These are phyloP conservation scores for Semnornis frantzii DNA, from an alignment of 2,113 vertebrate genomes.

Conservation along the genomic window DNA sequence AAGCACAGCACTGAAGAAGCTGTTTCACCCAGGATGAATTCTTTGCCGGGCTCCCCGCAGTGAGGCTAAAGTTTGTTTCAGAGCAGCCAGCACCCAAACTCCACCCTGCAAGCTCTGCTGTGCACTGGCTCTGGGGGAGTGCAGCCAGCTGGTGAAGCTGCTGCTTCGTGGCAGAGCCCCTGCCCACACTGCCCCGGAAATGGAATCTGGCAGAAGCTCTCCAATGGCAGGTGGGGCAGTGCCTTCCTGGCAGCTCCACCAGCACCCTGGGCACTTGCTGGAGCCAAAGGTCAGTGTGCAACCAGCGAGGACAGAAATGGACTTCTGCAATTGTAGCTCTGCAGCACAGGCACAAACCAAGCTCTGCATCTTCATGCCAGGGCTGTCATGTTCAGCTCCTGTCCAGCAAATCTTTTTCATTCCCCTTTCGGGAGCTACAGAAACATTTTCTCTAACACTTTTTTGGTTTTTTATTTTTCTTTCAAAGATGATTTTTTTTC, in stretches of 20 bases:
- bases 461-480: not conserved
- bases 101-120: rapidly evolving
- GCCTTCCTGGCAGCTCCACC: not conserved
- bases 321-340: not conserved
- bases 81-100: not conserved
- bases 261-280: not conserved
- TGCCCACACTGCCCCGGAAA: not conserved
- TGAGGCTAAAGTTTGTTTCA: not conserved
- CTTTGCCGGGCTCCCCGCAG: not conserved
- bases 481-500: not conserved
- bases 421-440: not conserved
- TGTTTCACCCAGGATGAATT: not conserved
- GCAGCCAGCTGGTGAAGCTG: not conserved
- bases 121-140: not conserved
- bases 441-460: not conserved
- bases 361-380: not conserved
- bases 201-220: not conserved
- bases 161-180: not conserved
- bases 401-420: not conserved
- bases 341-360: not conserved
- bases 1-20: not conserved
- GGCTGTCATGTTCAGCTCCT: not conserved
- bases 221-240: not conserved
- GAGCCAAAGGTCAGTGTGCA: not conserved
- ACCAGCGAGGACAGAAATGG: not conserved